These are phyloP conservation scores for Lates calcarifer DNA, from an alignment of 2,113 vertebrate genomes.

Conservation along the genomic window DNA sequence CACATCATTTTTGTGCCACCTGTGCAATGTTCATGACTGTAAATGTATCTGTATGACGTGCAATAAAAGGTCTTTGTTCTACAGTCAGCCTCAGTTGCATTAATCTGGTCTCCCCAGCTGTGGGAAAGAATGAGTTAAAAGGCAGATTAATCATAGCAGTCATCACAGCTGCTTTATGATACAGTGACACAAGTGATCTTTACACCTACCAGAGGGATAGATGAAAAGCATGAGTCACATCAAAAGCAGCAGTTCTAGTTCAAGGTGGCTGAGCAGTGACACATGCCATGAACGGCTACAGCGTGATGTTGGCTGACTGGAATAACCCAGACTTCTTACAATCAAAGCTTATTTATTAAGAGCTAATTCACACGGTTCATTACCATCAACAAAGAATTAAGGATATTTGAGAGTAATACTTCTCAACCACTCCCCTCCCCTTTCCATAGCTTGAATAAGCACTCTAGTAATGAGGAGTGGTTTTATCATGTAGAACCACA, in stretches of 20 bases:
- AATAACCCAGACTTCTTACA: background rate
- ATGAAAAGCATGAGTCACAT: conserved; percentile 58
- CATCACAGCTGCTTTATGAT: conserved; percentile 38
- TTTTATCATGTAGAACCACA: conserved; percentile 4
- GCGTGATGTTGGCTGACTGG: background rate
- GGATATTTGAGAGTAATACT: background rate
- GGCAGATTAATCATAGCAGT: conserved; percentile 37
- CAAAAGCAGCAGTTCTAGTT: conserved; percentile 31
- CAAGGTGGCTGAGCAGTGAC: conserved; percentile 37
- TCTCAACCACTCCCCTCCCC: no score
- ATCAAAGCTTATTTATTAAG: background rate
- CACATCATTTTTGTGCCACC: background rate
- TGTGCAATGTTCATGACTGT: background rate
- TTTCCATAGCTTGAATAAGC: background rate
- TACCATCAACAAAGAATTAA: background rate
- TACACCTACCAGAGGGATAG: conserved; percentile 9
- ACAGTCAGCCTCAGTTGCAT: background rate
- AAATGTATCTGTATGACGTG: background rate
- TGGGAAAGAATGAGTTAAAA: conserved; percentile 43
- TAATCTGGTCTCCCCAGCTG: background rate
- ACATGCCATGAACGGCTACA: background rate
- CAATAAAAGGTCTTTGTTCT: background rate
- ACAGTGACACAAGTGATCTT: conserved; percentile 37
- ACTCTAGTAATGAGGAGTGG: background rate
- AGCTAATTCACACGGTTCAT: conserved; percentile 1